Conservation (phyloP, 2,888 invertebrate genomes). For the Andricus quercusramuli region DNA sequence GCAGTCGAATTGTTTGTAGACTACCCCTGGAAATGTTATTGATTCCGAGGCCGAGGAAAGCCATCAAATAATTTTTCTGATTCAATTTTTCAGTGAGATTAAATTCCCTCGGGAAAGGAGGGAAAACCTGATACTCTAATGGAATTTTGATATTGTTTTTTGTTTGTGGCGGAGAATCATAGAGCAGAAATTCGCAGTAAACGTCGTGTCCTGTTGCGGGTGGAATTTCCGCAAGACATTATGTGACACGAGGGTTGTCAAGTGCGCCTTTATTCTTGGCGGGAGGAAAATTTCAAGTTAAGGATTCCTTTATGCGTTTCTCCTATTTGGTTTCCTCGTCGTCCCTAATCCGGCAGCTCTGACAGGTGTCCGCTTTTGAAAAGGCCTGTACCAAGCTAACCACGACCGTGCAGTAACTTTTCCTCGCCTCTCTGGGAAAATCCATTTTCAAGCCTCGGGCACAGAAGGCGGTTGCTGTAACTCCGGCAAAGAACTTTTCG, state of each 20-base stretch:
- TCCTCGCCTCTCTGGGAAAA: constrained; percentile 52
- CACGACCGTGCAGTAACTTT: constrained; percentile 51
- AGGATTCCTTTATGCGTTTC: constrained; percentile 29
- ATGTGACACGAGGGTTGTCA: constrained; percentile 29
- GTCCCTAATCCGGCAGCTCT: constrained; percentile 45
- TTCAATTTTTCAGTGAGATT: constrained; percentile 13
- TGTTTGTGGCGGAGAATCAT: constrained; percentile 1
- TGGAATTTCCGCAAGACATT: constrained; percentile 26
- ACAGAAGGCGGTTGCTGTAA: constrained; percentile 36
- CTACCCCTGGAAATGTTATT: not conserved
- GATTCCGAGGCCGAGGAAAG: not conserved
- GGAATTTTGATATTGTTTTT: not conserved
- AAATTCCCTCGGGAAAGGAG: not conserved
- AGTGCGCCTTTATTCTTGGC: constrained; percentile 17
- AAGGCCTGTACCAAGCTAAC: constrained; percentile 45
- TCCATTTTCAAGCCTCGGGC: constrained; percentile 53
- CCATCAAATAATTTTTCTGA: not conserved
- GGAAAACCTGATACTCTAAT: constrained; percentile 6
- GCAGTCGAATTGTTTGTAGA: not conserved
- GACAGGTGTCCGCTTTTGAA: constrained; percentile 57
- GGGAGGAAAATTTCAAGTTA: constrained; percentile 9
- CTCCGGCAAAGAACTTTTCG: constrained; percentile 26
- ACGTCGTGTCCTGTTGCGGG: not conserved
- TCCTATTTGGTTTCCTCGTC: constrained; percentile 23
- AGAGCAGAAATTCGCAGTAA: not conserved